Base-by-base conservation (phyloP, 30 jellyfish, hydroid and myxozoan species). In the Cassiopea xamachana region DNA sequence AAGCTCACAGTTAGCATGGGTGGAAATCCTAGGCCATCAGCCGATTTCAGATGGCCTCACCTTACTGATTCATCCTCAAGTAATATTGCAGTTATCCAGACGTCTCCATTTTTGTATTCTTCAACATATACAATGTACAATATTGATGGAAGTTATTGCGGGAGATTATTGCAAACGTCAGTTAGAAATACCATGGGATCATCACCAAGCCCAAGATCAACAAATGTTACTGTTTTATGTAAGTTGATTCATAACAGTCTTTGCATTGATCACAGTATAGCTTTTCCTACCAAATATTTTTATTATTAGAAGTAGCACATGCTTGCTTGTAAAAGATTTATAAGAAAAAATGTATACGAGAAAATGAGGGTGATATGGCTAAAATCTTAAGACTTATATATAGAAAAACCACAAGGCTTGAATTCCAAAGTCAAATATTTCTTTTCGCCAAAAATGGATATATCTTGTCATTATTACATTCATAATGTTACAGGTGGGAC, bases 21-120 rank as follows among this genome's bases (percentile, higher is more conserved):
- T 50, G 87, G 87, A 78, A 78, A 48, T 48, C 87, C 87, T 12
- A 60, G 7, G 60, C 75, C 87, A 2, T 78, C 87, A 50, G 75
- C 87, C 1, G 45, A 3, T 48, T 78, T 78, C 60, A 1, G 14
- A 9, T 78, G 87, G 87, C 73, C 74, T 47, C 87, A 78, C 50
- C 2, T 16, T 19, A 10, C 7, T 55, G 81, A 55, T 16, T 45
- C 47, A 1, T 45, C 8, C 7, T 45, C 47, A 1, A 13, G 15
- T 7, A 78, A n/a, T 10, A 15, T 78, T 46, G 10, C 64, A 55
- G 12, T 10, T 55, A 3, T 55, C 64, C 64, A 55, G 64, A 6
- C 16, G 39, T 50, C 48, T 46, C 87, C 75, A 16, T 47, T 46
- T 60, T 45, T 78, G 5, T 78, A 46, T 78, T 27, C 71, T 8